Evolutionary conservation across 1,140 invertebrate species (phyloP), one percentile per base, ranked within the genome.

Genomic region (Sitodiplosis mosellana): DNA sequence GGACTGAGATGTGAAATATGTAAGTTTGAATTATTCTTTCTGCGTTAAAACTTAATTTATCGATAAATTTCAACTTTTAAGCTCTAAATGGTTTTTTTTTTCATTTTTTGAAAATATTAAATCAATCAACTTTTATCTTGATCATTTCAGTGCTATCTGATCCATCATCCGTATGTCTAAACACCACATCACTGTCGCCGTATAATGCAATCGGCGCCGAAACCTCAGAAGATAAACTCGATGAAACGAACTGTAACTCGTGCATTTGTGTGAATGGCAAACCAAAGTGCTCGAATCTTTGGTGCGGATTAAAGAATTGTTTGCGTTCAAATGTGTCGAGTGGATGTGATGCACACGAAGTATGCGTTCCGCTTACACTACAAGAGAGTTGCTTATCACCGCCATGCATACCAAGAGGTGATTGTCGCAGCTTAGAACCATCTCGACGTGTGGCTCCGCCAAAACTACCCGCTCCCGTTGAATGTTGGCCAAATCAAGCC

Each of bases 221-320:
- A 45, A 54, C 59, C 20, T 56, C 53, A 40, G 57, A 12, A 17
- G 34, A 47, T 15, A 3, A 15, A 34, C 33, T 33, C n/a, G 78
- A 74, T 68, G 67, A 75, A 33, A 71, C 81, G 52, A 77, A 82
- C 38, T 93, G 88, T 66, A 91, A 92, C 64, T 74, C 77, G 2
- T 91, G 87, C 60, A 72, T 76, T 41, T 91, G 87, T 58, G 67
- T 71, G 12, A 78, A 78, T 47, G 79, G 80, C 10, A 74, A 76
- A 42, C 78, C 81, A 14, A 72, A 74, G 17, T 93, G 87, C 66
- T 88, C 84, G 44, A 78, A 83, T 57, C 77, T 91, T 17, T 87
- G 83, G 83, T 87, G 84, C 57, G 83, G 83, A 5, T 69, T 82
- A 19, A 74, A 76, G n/a, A 86, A 87, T 59, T 88, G 84, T 57